Base-by-base conservation (phyloP, 2,113 vertebrate species). In the Erythrolamprus reginae region DNA sequence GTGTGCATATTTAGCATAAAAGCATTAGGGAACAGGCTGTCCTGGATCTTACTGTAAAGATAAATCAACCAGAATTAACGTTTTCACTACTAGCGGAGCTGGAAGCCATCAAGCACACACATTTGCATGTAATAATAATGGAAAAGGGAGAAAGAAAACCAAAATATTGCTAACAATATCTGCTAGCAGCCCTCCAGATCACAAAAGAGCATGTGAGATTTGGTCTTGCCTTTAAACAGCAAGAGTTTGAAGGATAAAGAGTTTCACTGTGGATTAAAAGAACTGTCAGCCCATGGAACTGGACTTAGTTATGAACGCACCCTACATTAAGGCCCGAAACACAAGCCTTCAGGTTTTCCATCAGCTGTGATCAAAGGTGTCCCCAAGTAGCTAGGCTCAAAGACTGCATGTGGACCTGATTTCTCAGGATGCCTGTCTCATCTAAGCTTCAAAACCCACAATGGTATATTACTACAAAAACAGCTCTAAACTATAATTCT, bases 31-130 rank as follows among this genome's bases (percentile, higher is more conserved):
- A 95, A 95, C 96, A 96, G 90, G 45, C 94, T 96, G 94, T 95
- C 93, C 96, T 93, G 94, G 92, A 97, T 96, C 92, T 93, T 95
- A 94, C 89, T 94, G 91, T 91, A 94, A 84, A 94, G 90, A 93
- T 94, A 95, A 96, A 97, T 96, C 95, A 93, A 0, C 90, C 95
- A 92, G 86, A 15, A 0, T 85, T 53, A 65, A 84, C 12, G 84
- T 91, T 94, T 94, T 95, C 85, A 93, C 1, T 77, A 19, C 70
- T 38, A 9, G 33, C 9, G 70, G 33, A 38, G 70, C 17, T 21
- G 17, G 70, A 17, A 77, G 70, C 70, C 17, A 21, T 38, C 17
- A 21, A 38, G 70, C 17, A 77, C 42, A 77, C 33, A 77, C 33
- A 38, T 42, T 77, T 77, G 19, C 15, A 77, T 38, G 33, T 21